Conservation (phyloP, 2,888 invertebrate genomes). For the Lasioglossum figueresi region DNA sequence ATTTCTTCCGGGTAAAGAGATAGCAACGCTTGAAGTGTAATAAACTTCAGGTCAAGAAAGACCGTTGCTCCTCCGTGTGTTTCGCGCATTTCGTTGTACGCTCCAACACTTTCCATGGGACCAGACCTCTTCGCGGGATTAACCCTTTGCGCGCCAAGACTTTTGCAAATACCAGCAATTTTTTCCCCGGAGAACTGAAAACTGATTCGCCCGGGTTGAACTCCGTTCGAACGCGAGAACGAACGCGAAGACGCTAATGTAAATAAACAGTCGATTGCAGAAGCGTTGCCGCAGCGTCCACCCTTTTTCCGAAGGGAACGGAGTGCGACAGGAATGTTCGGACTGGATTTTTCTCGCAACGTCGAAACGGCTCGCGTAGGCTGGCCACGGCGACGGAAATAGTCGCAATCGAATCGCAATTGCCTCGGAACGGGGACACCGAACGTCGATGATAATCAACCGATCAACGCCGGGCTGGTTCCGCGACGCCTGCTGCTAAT, state of each 20-base stretch:
- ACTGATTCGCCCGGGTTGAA: no score
- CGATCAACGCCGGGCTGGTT: constrained; percentile 15
- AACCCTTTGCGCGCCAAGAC: background rate
- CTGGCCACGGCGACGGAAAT: background rate
- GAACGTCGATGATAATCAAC: constrained; percentile 44
- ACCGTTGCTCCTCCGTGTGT: no score
- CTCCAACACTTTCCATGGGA: no score
- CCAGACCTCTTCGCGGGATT: background rate
- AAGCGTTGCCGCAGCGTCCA: background rate
- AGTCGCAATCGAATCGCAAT: constrained; percentile 12
- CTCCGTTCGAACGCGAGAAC: no score
- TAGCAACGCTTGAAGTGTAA: no score
- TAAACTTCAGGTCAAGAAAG: no score
- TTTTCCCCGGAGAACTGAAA: background rate
- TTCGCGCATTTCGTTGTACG: no score
- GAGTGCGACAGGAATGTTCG: background rate
- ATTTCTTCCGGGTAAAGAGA: no score
- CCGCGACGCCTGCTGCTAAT: constrained; percentile 45
- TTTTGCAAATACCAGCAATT: background rate
- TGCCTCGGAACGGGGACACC: constrained; percentile 25
- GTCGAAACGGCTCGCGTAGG: background rate
- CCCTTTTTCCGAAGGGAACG: background rate
- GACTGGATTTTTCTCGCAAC: background rate
- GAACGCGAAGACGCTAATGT: no score
- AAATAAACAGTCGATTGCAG: background rate